Base-by-base conservation (phyloP, 2,888 invertebrate species). In the Pardosa pseudoannulata region DNA sequence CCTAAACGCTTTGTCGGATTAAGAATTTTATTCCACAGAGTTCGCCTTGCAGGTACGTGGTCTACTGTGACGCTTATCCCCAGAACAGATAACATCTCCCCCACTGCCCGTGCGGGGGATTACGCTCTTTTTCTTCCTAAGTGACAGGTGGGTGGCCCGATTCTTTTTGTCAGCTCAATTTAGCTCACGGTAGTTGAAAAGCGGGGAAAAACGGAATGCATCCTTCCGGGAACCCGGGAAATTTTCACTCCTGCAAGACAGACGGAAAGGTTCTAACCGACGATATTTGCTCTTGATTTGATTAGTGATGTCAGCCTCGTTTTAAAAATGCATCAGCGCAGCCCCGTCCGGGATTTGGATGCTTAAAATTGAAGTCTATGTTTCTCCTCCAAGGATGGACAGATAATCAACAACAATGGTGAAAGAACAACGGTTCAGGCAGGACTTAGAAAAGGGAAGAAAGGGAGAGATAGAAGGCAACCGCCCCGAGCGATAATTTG, bases 131-230 rank as follows among this genome's bases (percentile, higher is more conserved):
- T 67, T 36, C 28, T 67, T 16, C 32, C 32, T 67, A 67, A 32
- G 62, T 31, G 62, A 56, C 62, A 70, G 56, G 79, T 70, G 70
- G 79, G 79, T 79, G 79, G 79, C 62, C 79, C 50, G n/a, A 16
- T 13, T 56, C 68, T 36, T 56, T 36, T 62, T 70, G 68, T 68
- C 70, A 39, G 70, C 70, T 79, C 71, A 70, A 79, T 79, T 79
- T 76, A 67, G 65, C 67, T 67, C 65, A 67, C 46, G 67, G 27
- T 41, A 65, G 75, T 31, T 67, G 39, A 75, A 36, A 29, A 46
- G 46, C 39, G 36, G 23, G 19, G 19, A 39, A 70, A 39, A 70
- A 39, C 39, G 39, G 19, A 9, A 29, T 13, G 23, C 19, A 39
- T 39, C 36, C 23, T 27, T 13, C 3, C 13, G 2, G 23, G 56